phyloP scores from a whole-genome alignment of 2,888 invertebrate genomes.

The Bembecia ichneumoniformis region DNA sequence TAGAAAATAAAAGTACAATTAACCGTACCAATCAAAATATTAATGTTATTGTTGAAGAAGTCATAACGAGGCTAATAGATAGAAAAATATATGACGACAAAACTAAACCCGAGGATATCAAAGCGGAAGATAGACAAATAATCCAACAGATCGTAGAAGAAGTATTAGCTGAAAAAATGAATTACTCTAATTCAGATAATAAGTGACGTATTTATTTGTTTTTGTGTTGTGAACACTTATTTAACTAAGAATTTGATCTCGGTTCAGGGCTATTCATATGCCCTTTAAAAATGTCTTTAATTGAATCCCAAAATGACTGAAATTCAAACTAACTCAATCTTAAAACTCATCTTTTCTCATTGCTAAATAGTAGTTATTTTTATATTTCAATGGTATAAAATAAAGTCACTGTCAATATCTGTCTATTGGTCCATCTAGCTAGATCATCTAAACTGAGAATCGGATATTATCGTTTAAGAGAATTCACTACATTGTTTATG shows the following conservation, averaged over 20 bases:
- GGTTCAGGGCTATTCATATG: not conserved
- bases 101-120: conserved; percentile 62
- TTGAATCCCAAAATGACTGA: no score
- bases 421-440: no score
- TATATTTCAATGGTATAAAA: no score
- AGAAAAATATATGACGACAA: conserved; percentile 69
- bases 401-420: no score
- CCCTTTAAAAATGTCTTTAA: conserved; percentile 1
- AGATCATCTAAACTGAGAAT: no score
- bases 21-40: conserved; percentile 45
- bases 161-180: conserved; percentile 53
- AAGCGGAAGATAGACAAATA: conserved; percentile 50
- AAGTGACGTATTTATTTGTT: conserved; percentile 12
- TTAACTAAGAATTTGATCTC: conserved; percentile 8
- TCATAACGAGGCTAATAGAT: conserved; percentile 55
- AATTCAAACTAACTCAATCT: no score
- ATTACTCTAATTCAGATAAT: conserved; percentile 36
- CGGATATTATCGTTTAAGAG: no score
- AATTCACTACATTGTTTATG: no score
- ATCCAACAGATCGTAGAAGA: conserved; percentile 66
- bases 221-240: conserved; percentile 3
- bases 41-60: conserved; percentile 63
- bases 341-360: no score
- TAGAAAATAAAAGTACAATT: conserved; percentile 10
- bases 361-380: no score